A percentile compares a stretch with the other conserved stretches of the same genome.
These are phyloP conservation scores for Agelastica alni DNA, from an alignment of 2,888 invertebrate species.

Conservation along the genomic window DNA sequence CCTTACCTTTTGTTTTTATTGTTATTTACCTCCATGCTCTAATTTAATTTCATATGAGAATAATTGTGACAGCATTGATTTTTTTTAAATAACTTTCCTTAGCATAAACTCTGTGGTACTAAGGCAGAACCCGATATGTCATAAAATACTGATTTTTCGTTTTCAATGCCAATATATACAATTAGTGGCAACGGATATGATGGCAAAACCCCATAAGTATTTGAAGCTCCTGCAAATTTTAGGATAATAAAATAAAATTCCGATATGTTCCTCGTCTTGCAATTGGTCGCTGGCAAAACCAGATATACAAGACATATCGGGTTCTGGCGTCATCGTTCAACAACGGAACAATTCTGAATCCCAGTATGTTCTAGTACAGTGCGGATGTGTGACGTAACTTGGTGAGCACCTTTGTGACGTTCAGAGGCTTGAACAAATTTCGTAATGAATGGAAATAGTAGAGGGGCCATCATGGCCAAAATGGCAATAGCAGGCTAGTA, in stretches of 20 bases:
- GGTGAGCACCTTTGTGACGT: too few species aligned
- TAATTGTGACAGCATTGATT: too few species aligned
- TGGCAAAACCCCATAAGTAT: not conserved
- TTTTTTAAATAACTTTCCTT: too few species aligned
- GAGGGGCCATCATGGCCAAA: too few species aligned
- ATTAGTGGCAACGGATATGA: slow-evolving; percentile 6
- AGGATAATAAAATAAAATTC: slow-evolving; percentile 1
- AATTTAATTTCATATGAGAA: too few species aligned
- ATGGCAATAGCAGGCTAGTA: too few species aligned
- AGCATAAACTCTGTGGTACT: slow-evolving; percentile 10
- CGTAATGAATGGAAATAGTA: too few species aligned
- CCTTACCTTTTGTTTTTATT: too few species aligned
- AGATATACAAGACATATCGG: slow-evolving; percentile 7
- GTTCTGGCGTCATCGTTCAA: slow-evolving; percentile 2
- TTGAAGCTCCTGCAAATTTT: slow-evolving; percentile 3
- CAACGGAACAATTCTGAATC: not conserved
- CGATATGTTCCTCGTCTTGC: slow-evolving; percentile 1
- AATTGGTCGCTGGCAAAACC: slow-evolving; percentile 5
- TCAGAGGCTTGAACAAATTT: too few species aligned
- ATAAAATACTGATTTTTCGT: slow-evolving; percentile 9
- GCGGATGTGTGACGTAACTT: too few species aligned
- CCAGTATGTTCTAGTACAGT: slow-evolving; percentile 5
- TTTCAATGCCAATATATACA: slow-evolving; percentile 9
- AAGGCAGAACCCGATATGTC: slow-evolving; percentile 15
- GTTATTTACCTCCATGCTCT: too few species aligned